Conservation (phyloP, 2,888 invertebrate species). For the Idaea aversata region DNA sequence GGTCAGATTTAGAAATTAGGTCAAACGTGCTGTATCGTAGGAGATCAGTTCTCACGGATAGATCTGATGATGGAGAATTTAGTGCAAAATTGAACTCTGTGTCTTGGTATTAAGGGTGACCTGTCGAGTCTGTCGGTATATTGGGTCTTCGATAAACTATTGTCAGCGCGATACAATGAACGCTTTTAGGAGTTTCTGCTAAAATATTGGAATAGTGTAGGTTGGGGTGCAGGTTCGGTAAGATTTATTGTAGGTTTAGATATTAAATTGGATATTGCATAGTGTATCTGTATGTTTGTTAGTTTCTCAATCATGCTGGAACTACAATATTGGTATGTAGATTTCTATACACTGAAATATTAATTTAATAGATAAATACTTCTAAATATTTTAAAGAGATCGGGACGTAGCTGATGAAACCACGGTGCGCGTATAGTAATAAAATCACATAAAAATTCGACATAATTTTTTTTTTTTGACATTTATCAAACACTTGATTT, state of each 20-base stretch:
- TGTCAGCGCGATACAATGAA: conserved; percentile 21
- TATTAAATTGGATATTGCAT: neutral
- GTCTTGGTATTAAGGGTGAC: neutral
- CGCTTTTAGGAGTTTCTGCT: conserved; percentile 14
- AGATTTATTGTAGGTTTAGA: neutral
- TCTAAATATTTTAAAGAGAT: too few relatives aligned
- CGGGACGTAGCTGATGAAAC: too few relatives aligned
- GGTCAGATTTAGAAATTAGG: conserved; percentile 44
- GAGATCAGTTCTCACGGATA: conserved; percentile 4
- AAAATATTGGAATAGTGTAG: conserved; percentile 4
- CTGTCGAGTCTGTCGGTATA: conserved; percentile 7
- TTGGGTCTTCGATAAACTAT: conserved; percentile 22
- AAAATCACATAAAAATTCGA: too few relatives aligned
- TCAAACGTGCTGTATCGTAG: conserved; percentile 37
- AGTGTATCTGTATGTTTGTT: neutral
- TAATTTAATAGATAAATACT: too few relatives aligned
- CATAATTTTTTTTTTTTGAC: too few relatives aligned
- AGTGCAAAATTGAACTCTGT: neutral
- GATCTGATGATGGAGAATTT: conserved; percentile 11
- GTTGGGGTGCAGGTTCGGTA: neutral
- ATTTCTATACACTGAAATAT: too few relatives aligned
- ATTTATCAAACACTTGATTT: too few relatives aligned
- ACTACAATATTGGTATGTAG: too few relatives aligned
- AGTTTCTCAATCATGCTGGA: too few relatives aligned
- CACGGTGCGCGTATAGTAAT: too few relatives aligned